Evolutionary conservation across 2,888 invertebrate genomes (phyloP).

Genomic region (Flexamia atlantica): DNA sequence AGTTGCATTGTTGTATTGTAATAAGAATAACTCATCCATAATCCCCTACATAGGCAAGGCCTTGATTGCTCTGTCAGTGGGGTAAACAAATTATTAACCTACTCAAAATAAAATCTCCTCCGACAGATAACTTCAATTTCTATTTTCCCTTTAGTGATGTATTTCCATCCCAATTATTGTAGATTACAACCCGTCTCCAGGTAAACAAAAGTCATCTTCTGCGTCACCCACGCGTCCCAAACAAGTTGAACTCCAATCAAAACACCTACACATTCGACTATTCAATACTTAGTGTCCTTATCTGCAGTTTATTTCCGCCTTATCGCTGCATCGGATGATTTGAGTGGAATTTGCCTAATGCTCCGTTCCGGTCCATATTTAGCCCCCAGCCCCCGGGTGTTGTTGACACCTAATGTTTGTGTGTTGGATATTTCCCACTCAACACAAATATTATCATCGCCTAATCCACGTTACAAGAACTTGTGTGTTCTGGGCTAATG

Average conservation of each 20-base stretch:
- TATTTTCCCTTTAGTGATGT: background rate
- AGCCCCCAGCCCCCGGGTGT: background rate
- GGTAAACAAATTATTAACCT: background rate
- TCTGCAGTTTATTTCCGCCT: background rate
- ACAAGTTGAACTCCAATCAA: background rate
- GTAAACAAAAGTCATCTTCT: background rate
- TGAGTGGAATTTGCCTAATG: slow-evolving; percentile 17
- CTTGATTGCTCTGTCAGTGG: background rate
- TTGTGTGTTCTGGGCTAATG: slow-evolving; percentile 13
- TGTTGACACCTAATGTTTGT: slow-evolving; percentile 34
- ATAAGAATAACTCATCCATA: too few species aligned
- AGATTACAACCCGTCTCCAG: background rate
- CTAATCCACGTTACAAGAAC: slow-evolving; percentile 32
- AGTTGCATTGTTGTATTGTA: too few species aligned
- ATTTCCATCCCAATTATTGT: background rate
- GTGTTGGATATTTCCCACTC: slow-evolving; percentile 40
- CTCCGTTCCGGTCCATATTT: slow-evolving; percentile 31
- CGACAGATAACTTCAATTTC: background rate
- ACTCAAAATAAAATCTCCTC: background rate
- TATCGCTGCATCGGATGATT: background rate
- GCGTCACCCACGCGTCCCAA: background rate
- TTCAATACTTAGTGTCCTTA: background rate
- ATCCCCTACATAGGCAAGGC: too few species aligned
- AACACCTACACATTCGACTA: background rate
- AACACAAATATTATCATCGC: slow-evolving; percentile 40